These are phyloP conservation scores for Andricus curvator DNA, from an alignment of 2,888 invertebrate species.

Conservation along the genomic window DNA sequence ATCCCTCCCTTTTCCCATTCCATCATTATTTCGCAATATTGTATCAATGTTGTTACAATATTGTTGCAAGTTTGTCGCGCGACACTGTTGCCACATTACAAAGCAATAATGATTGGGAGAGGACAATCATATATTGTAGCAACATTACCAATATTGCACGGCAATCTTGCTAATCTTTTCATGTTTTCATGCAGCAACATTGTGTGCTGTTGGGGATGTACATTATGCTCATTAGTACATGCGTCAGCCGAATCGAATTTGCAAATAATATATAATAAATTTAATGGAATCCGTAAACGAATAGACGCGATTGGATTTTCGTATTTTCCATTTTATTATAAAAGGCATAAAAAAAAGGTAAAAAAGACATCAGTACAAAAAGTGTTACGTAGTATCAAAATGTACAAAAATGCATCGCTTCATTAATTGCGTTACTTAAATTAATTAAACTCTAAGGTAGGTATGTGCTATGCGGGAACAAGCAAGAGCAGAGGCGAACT, in stretches of 20 bases:
- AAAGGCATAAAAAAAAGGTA: conserved; percentile 46
- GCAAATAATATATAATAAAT: background rate
- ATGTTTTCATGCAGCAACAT: too few relatives aligned
- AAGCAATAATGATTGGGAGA: too few relatives aligned
- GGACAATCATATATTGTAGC: too few relatives aligned
- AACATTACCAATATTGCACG: too few relatives aligned
- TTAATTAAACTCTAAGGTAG: conserved; percentile 65
- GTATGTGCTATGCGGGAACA: conserved; percentile 45
- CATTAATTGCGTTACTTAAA: conserved; percentile 54
- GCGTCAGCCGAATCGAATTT: background rate
- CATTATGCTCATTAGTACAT: background rate
- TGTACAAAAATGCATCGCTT: conserved; percentile 66
- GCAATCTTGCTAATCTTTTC: too few relatives aligned
- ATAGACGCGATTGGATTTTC: conserved; percentile 16
- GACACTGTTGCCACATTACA: too few relatives aligned
- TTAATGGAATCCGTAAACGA: background rate
- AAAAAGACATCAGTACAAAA: conserved; percentile 60
- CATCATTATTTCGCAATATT: too few relatives aligned
- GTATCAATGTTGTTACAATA: too few relatives aligned
- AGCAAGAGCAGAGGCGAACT: conserved; percentile 60
- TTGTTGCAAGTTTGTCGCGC: too few relatives aligned
- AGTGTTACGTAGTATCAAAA: conserved; percentile 61
- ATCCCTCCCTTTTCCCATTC: too few relatives aligned
- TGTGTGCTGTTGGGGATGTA: background rate
- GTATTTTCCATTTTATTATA: conserved; percentile 43